Evolutionary conservation across 2,113 vertebrate species (phyloP).

Genomic region (Labrus mixtus): DNA sequence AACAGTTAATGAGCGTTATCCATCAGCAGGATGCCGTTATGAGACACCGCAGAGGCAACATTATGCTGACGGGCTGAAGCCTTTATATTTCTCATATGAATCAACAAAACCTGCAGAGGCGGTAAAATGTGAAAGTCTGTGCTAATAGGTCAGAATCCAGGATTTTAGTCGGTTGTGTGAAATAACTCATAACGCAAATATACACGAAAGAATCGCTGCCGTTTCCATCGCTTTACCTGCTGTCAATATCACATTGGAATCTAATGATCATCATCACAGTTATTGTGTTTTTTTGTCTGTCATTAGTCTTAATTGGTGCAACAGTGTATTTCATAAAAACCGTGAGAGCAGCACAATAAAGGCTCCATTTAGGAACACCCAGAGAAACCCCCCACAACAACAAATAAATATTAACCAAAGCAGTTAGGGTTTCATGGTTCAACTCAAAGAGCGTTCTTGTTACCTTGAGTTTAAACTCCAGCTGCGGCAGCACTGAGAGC

Average conservation of each 20-base stretch:
- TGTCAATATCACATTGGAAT: not conserved
- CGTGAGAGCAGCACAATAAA: not conserved
- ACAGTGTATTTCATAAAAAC: constrained; percentile 3
- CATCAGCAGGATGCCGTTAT: constrained; percentile 72
- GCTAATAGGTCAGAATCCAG: constrained; percentile 21
- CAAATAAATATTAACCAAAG: not conserved
- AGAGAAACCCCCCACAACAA: too few species aligned
- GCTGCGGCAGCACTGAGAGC: constrained; percentile 97
- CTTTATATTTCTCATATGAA: constrained; percentile 64
- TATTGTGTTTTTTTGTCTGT: not conserved
- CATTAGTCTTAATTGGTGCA: not conserved
- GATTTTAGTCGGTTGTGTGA: constrained; percentile 4
- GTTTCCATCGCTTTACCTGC: not conserved
- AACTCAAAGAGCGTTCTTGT: not conserved
- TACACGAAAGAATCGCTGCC: not conserved
- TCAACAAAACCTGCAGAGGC: constrained; percentile 58
- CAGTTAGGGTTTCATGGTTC: not conserved
- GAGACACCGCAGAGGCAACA: constrained; percentile 73
- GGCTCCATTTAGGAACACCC: not conserved
- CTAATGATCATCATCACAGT: not conserved
- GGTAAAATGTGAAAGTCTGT: constrained; percentile 38
- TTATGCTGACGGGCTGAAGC: constrained; percentile 70
- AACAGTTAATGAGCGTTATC: constrained; percentile 77
- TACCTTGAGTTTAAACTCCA: constrained; percentile 99
- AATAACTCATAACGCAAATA: constrained; percentile 11